Evolutionary conservation across 2,888 invertebrate species (phyloP).

Genomic region (Drosophila neotestacea): DNA sequence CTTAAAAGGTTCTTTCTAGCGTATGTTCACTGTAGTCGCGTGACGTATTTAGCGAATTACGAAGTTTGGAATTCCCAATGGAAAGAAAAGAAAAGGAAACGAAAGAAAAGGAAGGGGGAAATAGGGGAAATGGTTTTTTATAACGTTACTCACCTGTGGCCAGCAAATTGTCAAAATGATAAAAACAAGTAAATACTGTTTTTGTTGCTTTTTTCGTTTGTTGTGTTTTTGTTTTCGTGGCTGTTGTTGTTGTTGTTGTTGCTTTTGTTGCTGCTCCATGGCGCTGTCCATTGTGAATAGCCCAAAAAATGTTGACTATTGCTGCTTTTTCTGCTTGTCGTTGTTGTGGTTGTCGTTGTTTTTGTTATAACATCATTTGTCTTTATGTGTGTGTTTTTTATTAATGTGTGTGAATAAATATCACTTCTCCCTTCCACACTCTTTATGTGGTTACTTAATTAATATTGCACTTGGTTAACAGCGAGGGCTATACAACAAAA

Average conservation of each 20-base stretch:
- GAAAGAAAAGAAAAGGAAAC: not conserved
- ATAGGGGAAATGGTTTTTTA: not conserved
- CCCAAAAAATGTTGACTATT: conserved; percentile 31
- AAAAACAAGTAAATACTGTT: conserved; percentile 41
- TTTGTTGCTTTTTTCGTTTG: conserved; percentile 31
- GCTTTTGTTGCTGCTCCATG: conserved; percentile 41
- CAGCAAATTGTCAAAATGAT: conserved; percentile 58
- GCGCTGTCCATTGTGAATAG: conserved; percentile 49
- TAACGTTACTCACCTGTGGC: conserved; percentile 54
- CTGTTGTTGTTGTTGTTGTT: conserved; percentile 16
- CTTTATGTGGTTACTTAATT: conserved; percentile 19
- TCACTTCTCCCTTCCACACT: conserved; percentile 13
- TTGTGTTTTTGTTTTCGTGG: conserved; percentile 38
- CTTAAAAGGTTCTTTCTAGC: not conserved
- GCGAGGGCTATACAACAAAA: conserved; percentile 18
- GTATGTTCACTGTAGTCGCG: conserved; percentile 7
- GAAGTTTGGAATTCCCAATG: conserved; percentile 14
- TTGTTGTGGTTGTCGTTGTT: conserved; percentile 13
- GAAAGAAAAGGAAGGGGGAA: not conserved
- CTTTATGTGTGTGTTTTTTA: conserved; percentile 2
- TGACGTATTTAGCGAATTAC: conserved; percentile 15
- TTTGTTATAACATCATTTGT: conserved; percentile 52
- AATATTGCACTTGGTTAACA: conserved; percentile 35
- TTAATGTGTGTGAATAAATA: conserved; percentile 13
- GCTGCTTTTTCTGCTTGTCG: conserved; percentile 20